phyloP scores from a whole-genome alignment of 2,113 vertebrate species.

The Vireo altiloquus region DNA sequence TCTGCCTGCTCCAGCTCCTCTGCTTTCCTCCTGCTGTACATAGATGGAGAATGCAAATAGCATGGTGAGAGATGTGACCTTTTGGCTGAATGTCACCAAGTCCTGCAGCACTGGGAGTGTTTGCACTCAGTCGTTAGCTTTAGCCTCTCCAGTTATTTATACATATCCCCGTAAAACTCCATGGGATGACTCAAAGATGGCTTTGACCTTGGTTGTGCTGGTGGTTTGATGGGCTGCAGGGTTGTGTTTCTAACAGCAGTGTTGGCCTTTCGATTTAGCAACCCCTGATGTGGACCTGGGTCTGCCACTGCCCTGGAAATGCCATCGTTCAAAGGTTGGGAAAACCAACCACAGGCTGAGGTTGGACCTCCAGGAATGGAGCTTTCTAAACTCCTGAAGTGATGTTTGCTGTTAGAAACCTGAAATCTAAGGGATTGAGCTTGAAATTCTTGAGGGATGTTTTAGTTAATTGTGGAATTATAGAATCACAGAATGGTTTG shows the following conservation, averaged over 20 bases:
- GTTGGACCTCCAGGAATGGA: not conserved
- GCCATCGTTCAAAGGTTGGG: fast-evolving
- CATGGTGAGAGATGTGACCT: conserved; percentile 44
- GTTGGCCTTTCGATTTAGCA: not conserved
- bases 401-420: not conserved
- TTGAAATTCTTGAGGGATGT: not conserved
- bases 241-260: not conserved
- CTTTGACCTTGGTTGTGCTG: not conserved
- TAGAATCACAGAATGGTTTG: not conserved
- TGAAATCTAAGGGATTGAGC: not conserved
- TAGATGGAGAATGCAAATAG: conserved; percentile 58
- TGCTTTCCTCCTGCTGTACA: not conserved
- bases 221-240: not conserved
- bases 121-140: conserved; percentile 23
- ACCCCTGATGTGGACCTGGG: fast-evolving
- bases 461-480: not conserved
- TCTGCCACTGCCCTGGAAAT: not conserved
- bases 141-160: conserved; percentile 27
- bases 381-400: not conserved
- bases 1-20: not conserved
- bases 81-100: conserved; percentile 62
- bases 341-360: not conserved
- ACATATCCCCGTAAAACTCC: not conserved
- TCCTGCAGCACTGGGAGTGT: conserved; percentile 46
- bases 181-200: not conserved